Base-by-base conservation (phyloP, 1,140 invertebrate genomes). In the Nylanderia fulva region DNA sequence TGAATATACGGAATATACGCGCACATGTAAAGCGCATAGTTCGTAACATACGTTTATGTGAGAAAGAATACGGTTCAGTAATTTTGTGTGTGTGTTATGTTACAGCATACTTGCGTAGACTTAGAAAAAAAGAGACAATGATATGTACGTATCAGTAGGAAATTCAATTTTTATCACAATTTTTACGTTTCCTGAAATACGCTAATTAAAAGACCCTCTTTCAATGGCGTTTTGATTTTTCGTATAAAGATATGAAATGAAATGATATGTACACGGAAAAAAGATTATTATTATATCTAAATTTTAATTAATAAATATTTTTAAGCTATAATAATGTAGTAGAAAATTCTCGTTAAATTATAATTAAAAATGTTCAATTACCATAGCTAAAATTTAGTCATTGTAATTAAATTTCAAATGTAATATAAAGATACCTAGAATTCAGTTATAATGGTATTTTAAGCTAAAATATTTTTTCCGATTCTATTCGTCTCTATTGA, bases 11-110 rank as follows among this genome's bases (percentile, higher is more conserved):
- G 36, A 24, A 36, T n/a, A n/a, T n/a, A 39, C 39, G 52, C 15
- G 71, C 24, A 69, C 64, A 86, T 36, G 42, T 71, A 72, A 42
- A 77, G 61, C 85, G 83, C 24, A 15, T 45, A 54, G 42, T 45
- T 77, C 15, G 13, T 15, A 77, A 85, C 56, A 68, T 27, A 60
- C 64, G 72, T 86, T 33, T 45, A 84, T 45, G 77, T 45, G 39
- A 36, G 45, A 66, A 85, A 77, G 36, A 77, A 72, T 64, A 77
- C 61, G 75, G 75, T 79, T 61, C 76, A 79, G 29, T 60, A 21
- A n/a, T 18, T 54, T 68, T 79, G n/a, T n/a, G n/a, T n/a, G n/a
- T n/a, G n/a, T n/a, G 68, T 77, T 24, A 8, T 66, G 52, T 77
- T 66, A 54, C 45, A 15, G 13, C 21, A 15, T 7, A 29, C 24